These are phyloP conservation scores for Cyclina sinensis DNA, from an alignment of 1,140 invertebrate genomes.

Conservation along the genomic window DNA sequence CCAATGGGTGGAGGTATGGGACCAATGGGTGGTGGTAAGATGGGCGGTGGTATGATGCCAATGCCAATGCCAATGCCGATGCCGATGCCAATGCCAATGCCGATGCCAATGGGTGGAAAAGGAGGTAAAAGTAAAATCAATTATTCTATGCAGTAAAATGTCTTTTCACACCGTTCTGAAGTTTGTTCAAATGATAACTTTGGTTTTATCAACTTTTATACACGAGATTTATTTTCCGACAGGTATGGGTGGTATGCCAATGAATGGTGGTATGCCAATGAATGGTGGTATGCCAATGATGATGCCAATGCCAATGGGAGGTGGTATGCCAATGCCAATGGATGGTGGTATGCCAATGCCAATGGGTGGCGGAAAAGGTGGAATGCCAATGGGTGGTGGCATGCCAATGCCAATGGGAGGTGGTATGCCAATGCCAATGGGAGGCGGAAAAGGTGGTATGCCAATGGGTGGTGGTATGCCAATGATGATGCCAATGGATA, in stretches of 20 bases:
- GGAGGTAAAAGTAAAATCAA: background rate
- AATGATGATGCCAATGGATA: conserved; percentile 29
- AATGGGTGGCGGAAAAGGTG: conserved; percentile 59
- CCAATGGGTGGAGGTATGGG: background rate
- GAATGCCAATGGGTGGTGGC: background rate
- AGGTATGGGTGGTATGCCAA: conserved; percentile 16
- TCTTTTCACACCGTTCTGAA: too few species aligned
- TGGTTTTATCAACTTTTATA: too few species aligned
- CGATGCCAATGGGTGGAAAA: conserved; percentile 37
- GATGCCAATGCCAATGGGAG: conserved; percentile 31
- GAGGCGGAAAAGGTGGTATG: conserved; percentile 24
- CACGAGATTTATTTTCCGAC: background rate
- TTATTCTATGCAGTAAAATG: too few species aligned
- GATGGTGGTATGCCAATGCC: conserved; percentile 37
- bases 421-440: conserved; percentile 13
- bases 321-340: conserved; percentile 11
- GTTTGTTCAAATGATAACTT: too few species aligned
- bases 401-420: conserved; percentile 50
- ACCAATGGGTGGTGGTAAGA: conserved; percentile 24
- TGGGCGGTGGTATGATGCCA: conserved; percentile 15
- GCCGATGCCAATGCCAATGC: conserved; percentile 36
- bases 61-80: conserved; percentile 38
- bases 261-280: too few species aligned
- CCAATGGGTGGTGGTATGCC: conserved; percentile 46
- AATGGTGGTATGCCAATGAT: conserved; percentile 27